Conservation (phyloP, 1,140 invertebrate species). For the Panulirus ornatus region DNA sequence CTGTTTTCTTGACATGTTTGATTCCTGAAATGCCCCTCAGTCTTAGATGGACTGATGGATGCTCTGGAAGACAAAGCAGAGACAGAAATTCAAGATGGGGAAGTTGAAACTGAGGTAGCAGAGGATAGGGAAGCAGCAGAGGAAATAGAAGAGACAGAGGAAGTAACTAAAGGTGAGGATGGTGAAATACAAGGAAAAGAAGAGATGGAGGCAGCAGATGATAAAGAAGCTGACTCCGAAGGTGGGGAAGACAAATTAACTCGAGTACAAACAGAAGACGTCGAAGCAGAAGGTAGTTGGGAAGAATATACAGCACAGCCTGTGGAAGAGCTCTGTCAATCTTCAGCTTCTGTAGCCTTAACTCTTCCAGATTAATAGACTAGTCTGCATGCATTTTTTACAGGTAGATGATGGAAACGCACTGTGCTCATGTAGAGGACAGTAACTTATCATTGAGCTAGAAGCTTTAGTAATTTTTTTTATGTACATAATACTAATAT, state of each 20-base stretch:
- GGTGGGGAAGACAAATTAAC: conserved; percentile 6
- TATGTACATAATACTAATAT: background rate
- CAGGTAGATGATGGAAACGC: background rate
- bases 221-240: background rate
- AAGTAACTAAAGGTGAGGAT: background rate
- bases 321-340: background rate
- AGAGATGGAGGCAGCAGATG: background rate
- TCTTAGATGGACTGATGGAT: background rate
- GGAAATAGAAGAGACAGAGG: background rate
- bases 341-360: conserved; percentile 17
- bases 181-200: background rate
- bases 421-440: background rate
- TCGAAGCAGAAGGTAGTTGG: conserved; percentile 37
- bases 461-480: background rate
- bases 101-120: background rate
- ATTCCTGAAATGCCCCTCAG: background rate
- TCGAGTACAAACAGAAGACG: conserved; percentile 21
- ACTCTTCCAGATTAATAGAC: background rate
- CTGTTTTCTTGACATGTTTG: background rate
- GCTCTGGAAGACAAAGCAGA: conserved; percentile 6
- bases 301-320: background rate
- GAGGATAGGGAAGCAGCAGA: background rate
- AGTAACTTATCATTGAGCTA: background rate
- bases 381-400: conserved; percentile 8
- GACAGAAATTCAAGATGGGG: conserved; percentile 4